Base-by-base conservation (phyloP, 2,113 vertebrate species). In the Vulpes ferrilata region DNA sequence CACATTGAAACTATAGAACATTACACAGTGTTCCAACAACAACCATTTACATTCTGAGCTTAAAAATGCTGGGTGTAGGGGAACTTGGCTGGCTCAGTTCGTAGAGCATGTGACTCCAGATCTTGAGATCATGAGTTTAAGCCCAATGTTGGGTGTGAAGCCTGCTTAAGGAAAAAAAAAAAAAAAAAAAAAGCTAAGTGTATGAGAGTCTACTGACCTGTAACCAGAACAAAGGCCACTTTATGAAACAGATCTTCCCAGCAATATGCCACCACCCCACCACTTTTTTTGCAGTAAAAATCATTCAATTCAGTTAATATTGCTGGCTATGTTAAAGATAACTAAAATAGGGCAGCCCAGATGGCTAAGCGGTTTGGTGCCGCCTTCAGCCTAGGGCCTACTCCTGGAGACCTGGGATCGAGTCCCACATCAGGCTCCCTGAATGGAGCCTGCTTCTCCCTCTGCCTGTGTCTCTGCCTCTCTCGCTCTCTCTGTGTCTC, bases 171-270 rank as follows among this genome's bases (percentile, higher is more conserved):
- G 2, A 11, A 62, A 62, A 73, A 73, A 38, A 48, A 48, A 76
- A 69, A n/a, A 73, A 38, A 48, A 48, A 76, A 69, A n/a, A 69
- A 9, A 51, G 6, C 23, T 30, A 51, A 25, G 73, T 51, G 25
- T 76, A 35, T 67, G 12, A 65, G 32, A 89, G 32, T 78, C 67
- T 83, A 73, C 12, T 82, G n/a, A 4, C 15, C 19, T 67, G 4
- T n/a, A 93, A 59, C 11, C 20, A 90, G 27, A 76, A 76, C 15
- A 84, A 90, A 89, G 71, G 30, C 8, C 20, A 92, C 23, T 94
- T 94, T 67, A 92, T 32, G 62, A 95, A 91, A 79, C 1, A 93
- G 30, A 92, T 17, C 78, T 97, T 74, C 57, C 92, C 27, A 92
- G 65, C 15, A 95, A 85, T 12, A 59, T 1, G 11, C 51, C 30